These are phyloP conservation scores for Glyphotaelius pellucidus DNA, from an alignment of 2,888 invertebrate genomes.

Conservation along the genomic window DNA sequence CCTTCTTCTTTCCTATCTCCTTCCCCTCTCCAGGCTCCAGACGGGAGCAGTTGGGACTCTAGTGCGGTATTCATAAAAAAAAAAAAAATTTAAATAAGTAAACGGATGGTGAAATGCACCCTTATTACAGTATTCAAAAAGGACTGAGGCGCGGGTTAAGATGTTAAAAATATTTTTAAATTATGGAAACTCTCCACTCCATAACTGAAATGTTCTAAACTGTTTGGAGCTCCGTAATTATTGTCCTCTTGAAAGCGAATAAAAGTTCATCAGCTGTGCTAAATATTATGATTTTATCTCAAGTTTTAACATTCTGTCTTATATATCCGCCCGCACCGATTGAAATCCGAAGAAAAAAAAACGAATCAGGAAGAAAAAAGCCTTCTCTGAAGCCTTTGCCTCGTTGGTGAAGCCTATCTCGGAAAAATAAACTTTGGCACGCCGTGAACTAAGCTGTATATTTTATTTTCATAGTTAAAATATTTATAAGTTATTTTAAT, in stretches of 20 bases:
- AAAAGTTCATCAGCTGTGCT: background rate
- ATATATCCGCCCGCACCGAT: background rate
- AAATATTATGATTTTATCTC: background rate
- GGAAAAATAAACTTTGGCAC: background rate
- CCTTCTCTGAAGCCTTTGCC: background rate
- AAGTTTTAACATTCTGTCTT: background rate
- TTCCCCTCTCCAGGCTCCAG: too few species aligned
- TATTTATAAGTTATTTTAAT: background rate
- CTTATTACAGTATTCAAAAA: background rate
- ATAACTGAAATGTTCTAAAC: background rate
- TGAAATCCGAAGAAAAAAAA: background rate
- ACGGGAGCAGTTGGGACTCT: too few species aligned
- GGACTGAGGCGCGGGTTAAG: background rate
- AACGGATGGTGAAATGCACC: too few species aligned
- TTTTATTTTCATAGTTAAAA: background rate
- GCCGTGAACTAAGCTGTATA: background rate
- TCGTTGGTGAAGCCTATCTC: background rate
- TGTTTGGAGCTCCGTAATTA: background rate
- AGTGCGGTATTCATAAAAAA: too few species aligned
- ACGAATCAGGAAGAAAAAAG: too few species aligned
- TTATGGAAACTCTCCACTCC: background rate
- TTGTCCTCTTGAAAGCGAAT: too few species aligned
- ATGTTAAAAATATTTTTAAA: background rate
- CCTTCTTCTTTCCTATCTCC: too few species aligned
- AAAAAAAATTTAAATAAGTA: too few species aligned